These are phyloP conservation scores for Pitta sordida DNA, from an alignment of 2,113 vertebrate genomes.

Conservation along the genomic window DNA sequence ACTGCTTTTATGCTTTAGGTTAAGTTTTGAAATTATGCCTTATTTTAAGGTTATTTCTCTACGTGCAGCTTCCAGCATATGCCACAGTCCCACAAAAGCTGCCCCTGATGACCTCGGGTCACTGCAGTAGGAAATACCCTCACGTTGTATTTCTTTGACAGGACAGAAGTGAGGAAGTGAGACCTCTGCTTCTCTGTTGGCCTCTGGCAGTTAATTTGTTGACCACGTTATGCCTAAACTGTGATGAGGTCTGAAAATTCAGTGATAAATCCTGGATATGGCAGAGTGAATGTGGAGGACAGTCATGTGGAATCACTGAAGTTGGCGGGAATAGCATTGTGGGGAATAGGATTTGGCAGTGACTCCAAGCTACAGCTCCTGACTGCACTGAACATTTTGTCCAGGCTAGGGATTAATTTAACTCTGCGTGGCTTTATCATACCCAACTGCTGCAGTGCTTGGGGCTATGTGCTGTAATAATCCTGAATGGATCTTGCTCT, in stretches of 20 bases:
- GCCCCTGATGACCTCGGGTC: not conserved
- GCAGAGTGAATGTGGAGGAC: not conserved
- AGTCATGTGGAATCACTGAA: not conserved
- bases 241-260: not conserved
- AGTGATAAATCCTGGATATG: not conserved
- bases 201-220: not conserved
- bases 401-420: not conserved
- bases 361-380: not conserved
- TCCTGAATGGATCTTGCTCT: not conserved
- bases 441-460: not conserved
- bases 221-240: not conserved
- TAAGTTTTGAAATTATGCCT: not conserved
- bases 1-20: not conserved
- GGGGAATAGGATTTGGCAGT: not conserved
- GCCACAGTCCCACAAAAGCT: not conserved
- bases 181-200: not conserved
- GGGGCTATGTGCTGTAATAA: not conserved
- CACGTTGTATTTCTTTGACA: not conserved
- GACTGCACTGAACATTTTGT: not conserved
- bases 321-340: not conserved
- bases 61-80: not conserved
- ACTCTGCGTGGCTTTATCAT: constrained; percentile 1
- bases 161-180: not conserved
- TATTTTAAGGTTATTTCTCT: not conserved
- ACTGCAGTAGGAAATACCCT: not conserved